Evolutionary conservation across 2,797 vertebrate species (phyloP), one percentile per base, ranked within the genome.

Genomic region (Pteronotus mesoamericanus): DNA sequence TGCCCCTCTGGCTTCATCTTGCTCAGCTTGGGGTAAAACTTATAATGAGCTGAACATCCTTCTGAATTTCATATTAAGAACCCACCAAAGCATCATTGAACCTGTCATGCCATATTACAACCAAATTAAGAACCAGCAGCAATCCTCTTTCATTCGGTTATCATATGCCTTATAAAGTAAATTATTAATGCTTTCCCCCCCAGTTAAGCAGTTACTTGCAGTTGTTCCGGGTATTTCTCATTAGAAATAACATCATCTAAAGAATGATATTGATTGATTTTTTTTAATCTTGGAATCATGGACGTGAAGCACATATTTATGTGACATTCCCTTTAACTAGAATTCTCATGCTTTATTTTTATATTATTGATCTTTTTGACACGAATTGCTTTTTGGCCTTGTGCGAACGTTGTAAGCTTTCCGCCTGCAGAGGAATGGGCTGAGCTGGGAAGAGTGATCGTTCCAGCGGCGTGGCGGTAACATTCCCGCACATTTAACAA

Each of bases 191-290:
- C 93, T 15, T 82, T 97, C 53, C 86, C 96, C 59, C 97, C 97
- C 96, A 90, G 94, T 98, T 98, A 98, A 98, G 97, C 97, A 97
- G 97, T 98, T 98, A 98, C 97, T 98, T 98, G 97, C 98, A 97
- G 98, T 95, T 92, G 96, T 97, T 98, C 97, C 2, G 90, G 98
- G 93, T 98, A 98, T 98, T 98, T 98, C 98, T 98, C 98, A 97
- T 98, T 98, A 98, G 98, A 98, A 98, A 98, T 98, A 98, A 98
- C 98, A 98, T 98, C 98, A 98, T 98, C 98, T 98, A 97, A 98
- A 98, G 98, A 98, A 98, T 89, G 96, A 46, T 98, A 98, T 98
- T 98, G 98, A 98, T 98, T 98, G 96, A 91, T 97, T 97, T 98
- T 98, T 98, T 98, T 98, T 94, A 98, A 98, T 98, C 98, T 98